A percentile compares a stretch with the other conserved stretches of the same genome.
Evolutionary conservation across 1,140 invertebrate genomes (phyloP).

Genomic region (Pseudomyrmex concolor): DNA sequence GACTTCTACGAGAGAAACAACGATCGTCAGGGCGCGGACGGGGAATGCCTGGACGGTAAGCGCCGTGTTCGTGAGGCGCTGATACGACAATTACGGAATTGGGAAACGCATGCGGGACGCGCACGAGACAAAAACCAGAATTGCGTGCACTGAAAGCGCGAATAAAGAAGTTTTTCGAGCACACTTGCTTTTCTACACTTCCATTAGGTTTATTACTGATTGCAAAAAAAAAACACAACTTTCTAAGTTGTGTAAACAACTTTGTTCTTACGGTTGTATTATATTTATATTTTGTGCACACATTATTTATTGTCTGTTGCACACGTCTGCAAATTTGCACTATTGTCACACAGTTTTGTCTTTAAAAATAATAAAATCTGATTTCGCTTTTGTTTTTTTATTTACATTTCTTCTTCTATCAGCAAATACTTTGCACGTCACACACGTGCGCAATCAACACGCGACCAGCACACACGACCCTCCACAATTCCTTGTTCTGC

Average conservation of each 20-base stretch:
- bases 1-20: conserved; percentile 94
- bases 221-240: no score
- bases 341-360: conserved; percentile 18
- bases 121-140: background rate
- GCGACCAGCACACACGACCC: background rate
- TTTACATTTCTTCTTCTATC: conserved; percentile 8
- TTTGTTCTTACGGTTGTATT: background rate
- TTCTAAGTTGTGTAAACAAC: background rate
- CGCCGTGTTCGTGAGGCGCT: conserved; percentile 39
- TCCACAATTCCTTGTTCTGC: background rate
- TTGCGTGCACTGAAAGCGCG: no score
- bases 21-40: conserved; percentile 88
- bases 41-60: conserved; percentile 93
- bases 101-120: background rate
- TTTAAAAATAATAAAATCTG: conserved; percentile 51
- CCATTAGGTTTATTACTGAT: no score
- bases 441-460: background rate
- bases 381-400: conserved; percentile 18
- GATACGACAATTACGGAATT: background rate
- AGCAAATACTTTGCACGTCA: background rate
- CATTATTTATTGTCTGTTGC: conserved; percentile 8
- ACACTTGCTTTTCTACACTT: no score
- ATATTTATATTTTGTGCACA: background rate
- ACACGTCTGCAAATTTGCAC: conserved; percentile 17
- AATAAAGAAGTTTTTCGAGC: background rate